Conservation (phyloP, 1,140 invertebrate species). For the Steinernema khuongi region DNA sequence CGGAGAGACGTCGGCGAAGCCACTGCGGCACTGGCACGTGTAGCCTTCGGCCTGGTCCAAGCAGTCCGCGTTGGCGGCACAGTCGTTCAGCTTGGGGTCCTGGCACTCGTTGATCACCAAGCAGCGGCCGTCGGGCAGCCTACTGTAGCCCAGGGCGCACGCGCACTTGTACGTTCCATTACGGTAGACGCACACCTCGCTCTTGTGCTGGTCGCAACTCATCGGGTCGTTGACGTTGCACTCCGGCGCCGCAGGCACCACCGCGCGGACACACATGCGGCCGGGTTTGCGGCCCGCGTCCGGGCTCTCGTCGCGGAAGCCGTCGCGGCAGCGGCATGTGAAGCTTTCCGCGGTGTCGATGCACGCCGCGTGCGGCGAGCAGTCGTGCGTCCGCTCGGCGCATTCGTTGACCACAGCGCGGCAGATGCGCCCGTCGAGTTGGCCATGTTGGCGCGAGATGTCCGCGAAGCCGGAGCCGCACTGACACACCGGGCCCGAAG, state of each 20-base stretch:
- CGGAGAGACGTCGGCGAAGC: conserved; percentile 54
- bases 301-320: conserved; percentile 47
- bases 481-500: conserved; percentile 49
- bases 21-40: conserved; percentile 51
- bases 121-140: conserved; percentile 56
- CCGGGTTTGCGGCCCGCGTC: conserved; percentile 43
- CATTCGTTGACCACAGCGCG: conserved; percentile 53
- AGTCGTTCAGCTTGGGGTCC: conserved; percentile 48
- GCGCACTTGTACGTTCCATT: conserved; percentile 53
- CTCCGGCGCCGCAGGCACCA: conserved; percentile 49
- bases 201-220: conserved; percentile 52
- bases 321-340: conserved; percentile 59
- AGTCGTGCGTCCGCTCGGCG: conserved; percentile 51
- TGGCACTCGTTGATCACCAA: conserved; percentile 55
- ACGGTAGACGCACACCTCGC: conserved; percentile 56
- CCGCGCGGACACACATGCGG: conserved; percentile 49
- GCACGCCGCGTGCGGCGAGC: conserved; percentile 58
- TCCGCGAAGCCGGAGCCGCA: conserved; percentile 44
- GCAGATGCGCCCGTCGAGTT: conserved; percentile 50
- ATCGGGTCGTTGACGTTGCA: conserved; percentile 58
- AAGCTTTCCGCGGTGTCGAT: conserved; percentile 59
- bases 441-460: conserved; percentile 53
- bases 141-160: conserved; percentile 51
- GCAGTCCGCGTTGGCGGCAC: conserved; percentile 51
- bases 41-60: conserved; percentile 55